Evolutionary conservation across 2,888 invertebrate species (phyloP).

Genomic region (Falcaria lacertinaria): DNA sequence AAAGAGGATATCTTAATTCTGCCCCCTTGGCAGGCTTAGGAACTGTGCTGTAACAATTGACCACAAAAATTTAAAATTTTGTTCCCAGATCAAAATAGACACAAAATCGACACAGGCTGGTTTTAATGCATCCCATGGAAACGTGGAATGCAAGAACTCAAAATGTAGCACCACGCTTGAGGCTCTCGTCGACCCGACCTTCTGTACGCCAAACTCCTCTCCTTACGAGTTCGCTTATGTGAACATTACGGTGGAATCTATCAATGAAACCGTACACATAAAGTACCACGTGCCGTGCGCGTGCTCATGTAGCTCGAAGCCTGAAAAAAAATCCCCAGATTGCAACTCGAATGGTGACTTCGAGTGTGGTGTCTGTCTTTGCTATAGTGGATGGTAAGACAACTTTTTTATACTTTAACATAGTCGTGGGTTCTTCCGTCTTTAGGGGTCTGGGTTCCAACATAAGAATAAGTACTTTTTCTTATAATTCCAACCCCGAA

Average conservation of each 20-base stretch:
- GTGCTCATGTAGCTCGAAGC: conserved; percentile 42
- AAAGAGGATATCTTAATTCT: too few species aligned
- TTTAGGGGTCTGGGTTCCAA: too few species aligned
- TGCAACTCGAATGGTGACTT: conserved; percentile 74
- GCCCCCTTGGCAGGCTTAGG: too few species aligned
- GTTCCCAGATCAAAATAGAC: conserved; percentile 12
- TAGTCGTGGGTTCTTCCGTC: too few species aligned
- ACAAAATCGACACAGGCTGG: conserved; percentile 38
- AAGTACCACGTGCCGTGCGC: conserved; percentile 58
- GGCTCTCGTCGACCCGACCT: conserved; percentile 24
- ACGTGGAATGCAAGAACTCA: conserved; percentile 16
- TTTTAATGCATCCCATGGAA: conserved; percentile 15
- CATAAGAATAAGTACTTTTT: too few species aligned
- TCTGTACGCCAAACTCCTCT: conserved; percentile 39
- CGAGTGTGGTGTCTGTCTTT: conserved; percentile 82
- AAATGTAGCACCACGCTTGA: conserved; percentile 29
- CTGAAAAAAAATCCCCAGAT: conserved; percentile 49
- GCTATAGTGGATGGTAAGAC: conserved; percentile 40
- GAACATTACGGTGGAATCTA: conserved; percentile 31
- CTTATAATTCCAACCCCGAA: too few species aligned
- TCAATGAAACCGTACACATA: conserved; percentile 30
- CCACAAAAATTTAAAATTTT: too few species aligned
- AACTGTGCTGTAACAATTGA: too few species aligned
- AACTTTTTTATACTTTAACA: neutral
- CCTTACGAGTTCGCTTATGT: conserved; percentile 35